Conservation (phyloP, 2,797 vertebrate genomes). For the Chaenodraco wilsoni region DNA sequence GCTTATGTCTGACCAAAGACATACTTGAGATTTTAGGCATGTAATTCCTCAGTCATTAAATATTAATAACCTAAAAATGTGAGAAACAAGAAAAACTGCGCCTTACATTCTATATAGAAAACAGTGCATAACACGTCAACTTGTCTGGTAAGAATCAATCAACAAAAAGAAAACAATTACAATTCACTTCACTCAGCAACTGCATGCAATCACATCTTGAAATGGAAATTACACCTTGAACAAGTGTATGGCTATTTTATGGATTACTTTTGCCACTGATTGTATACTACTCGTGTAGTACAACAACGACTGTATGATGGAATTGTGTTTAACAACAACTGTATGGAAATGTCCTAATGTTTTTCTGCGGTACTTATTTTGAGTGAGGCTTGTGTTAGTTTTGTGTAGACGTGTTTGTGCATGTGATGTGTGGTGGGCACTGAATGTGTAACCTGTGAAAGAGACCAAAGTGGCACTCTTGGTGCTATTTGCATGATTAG, state of each 20-base stretch:
- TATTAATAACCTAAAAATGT: not conserved
- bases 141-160: slow-evolving; percentile 47
- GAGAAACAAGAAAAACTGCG: not conserved
- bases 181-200: slow-evolving; percentile 73
- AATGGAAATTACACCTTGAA: slow-evolving; percentile 80
- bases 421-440: slow-evolving; percentile 4
- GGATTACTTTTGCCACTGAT: slow-evolving; percentile 77
- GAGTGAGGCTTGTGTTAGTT: slow-evolving; percentile 26
- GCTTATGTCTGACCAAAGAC: slow-evolving; percentile 40
- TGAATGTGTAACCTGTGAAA: slow-evolving; percentile 52
- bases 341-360: slow-evolving; percentile 51
- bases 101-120: slow-evolving; percentile 7
- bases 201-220: slow-evolving; percentile 77
- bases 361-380: slow-evolving; percentile 32
- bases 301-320: slow-evolving; percentile 52
- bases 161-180: slow-evolving; percentile 61
- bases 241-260: slow-evolving; percentile 72
- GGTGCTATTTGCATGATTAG: slow-evolving; percentile 77
- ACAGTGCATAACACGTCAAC: not conserved
- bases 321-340: slow-evolving; percentile 63
- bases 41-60: slow-evolving; percentile 18
- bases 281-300: slow-evolving; percentile 73
- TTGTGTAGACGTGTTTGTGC: slow-evolving; percentile 6
- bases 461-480: slow-evolving; percentile 65
- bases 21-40: slow-evolving; percentile 18